Percentiles rank a stretch among this genome's conserved stretches.
phyloP scores from a whole-genome alignment of 2,797 vertebrate genomes.

The Chromis chromis region DNA sequence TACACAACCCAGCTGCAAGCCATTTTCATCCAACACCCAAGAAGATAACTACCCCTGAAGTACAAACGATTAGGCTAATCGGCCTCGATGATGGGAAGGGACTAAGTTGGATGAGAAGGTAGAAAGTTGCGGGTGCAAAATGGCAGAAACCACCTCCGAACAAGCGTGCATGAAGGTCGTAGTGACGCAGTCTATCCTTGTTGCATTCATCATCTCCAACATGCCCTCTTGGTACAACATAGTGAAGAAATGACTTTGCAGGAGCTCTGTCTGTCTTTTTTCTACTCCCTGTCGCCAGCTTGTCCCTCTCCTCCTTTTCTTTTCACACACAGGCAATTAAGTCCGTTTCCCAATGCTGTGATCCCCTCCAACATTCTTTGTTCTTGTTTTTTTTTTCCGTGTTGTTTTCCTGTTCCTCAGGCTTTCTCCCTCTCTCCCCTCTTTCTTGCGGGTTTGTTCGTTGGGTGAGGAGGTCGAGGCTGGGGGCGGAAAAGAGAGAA shows the following conservation, averaged over 20 bases:
- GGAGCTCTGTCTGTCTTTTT: conserved; percentile 37
- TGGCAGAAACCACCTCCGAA: conserved; percentile 7
- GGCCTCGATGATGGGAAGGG: conserved; percentile 72
- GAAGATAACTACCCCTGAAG: conserved; percentile 68
- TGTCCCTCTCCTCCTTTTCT: conserved; percentile 70
- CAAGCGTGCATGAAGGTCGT: conserved; percentile 32
- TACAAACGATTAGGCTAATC: conserved; percentile 74
- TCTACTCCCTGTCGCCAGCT: conserved; percentile 62
- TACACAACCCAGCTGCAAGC: conserved; percentile 80
- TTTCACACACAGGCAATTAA: conserved; percentile 79
- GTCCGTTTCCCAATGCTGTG: conserved; percentile 71
- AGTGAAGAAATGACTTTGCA: conserved; percentile 64
- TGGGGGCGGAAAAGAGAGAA: conserved; percentile 65
- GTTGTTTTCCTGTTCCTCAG: conserved; percentile 65
- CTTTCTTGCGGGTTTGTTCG: conserved; percentile 71
- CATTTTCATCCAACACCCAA: conserved; percentile 79
- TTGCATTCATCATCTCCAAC: conserved; percentile 54
- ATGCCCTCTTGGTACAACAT: conserved; percentile 52
- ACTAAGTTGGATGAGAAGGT: conserved; percentile 52
- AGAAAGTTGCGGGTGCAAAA: conserved; percentile 55
- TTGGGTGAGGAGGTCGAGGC: conserved; percentile 73
- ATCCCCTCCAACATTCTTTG: conserved; percentile 71
- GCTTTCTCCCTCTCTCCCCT: conserved; percentile 43
- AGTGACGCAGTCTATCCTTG: conserved; percentile 42
- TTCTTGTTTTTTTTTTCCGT: conserved; percentile 53